phyloP scores from a whole-genome alignment of 2,888 invertebrate species.

The Noctua comes region DNA sequence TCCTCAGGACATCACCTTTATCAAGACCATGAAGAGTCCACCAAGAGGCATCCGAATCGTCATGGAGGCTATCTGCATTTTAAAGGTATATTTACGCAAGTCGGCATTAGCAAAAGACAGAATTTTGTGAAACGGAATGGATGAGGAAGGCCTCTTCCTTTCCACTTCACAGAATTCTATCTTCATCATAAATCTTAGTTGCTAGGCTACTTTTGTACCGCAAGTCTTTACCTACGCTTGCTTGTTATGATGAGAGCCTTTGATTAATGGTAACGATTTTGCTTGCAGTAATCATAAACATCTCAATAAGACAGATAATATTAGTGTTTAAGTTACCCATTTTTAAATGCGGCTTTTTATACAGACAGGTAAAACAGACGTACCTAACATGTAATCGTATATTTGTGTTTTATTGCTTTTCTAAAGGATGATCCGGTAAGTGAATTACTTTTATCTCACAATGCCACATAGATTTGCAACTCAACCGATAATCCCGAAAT shows the following conservation, averaged over 20 bases:
- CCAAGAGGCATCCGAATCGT: slow-evolving; percentile 97
- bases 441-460: slow-evolving; percentile 34
- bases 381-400: slow-evolving; percentile 36
- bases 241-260: background rate
- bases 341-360: background rate
- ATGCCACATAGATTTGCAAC: background rate
- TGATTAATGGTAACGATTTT: background rate
- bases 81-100: slow-evolving; percentile 91
- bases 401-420: slow-evolving; percentile 58
- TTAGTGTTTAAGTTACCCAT: background rate
- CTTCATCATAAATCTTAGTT: background rate
- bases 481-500: background rate
- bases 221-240: background rate
- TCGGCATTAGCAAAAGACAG: background rate
- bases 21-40: slow-evolving; percentile 99
- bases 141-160: too few relatives aligned
- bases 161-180: too few relatives aligned
- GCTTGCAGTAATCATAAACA: background rate
- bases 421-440: slow-evolving; percentile 83
- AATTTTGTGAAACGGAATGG: too few relatives aligned
- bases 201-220: background rate
- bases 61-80: slow-evolving; percentile 98
- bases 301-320: slow-evolving; percentile 10
- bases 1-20: slow-evolving; percentile 96
- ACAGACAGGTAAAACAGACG: slow-evolving; percentile 23